These are phyloP conservation scores for Syngnathus rostellatus DNA, from an alignment of 2,797 vertebrate genomes.

Conservation along the genomic window DNA sequence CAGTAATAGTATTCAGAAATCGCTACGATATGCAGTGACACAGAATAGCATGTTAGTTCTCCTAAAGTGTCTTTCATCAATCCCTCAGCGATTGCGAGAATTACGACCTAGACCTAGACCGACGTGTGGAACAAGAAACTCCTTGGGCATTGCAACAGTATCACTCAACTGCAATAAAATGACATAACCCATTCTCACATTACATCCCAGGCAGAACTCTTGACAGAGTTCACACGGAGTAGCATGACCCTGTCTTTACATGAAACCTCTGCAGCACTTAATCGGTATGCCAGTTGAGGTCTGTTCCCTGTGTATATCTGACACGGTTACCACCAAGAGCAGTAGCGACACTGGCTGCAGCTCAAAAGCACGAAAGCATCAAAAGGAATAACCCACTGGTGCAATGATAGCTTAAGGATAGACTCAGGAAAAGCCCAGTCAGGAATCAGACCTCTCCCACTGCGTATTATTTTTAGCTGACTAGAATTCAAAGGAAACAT, in stretches of 20 bases:
- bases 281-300: slow-evolving; percentile 54
- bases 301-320: slow-evolving; percentile 57
- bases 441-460: slow-evolving; percentile 4
- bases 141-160: slow-evolving; percentile 18
- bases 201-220: slow-evolving; percentile 17
- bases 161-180: slow-evolving; percentile 19
- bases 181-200: slow-evolving; percentile 20
- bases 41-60: neutral
- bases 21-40: too few relatives aligned
- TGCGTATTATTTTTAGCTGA: slow-evolving; percentile 8
- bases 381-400: slow-evolving; percentile 38
- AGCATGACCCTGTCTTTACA: slow-evolving; percentile 3
- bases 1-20: too few relatives aligned
- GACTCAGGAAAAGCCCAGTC: slow-evolving; percentile 9
- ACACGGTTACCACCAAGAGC: slow-evolving; percentile 29
- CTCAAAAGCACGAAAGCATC: slow-evolving; percentile 65
- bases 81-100: neutral
- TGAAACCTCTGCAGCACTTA: slow-evolving; percentile 13
- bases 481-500: neutral
- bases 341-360: slow-evolving; percentile 37
- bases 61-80: neutral
- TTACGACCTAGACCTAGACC: neutral
- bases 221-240: slow-evolving; percentile 19
- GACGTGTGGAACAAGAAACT: neutral
- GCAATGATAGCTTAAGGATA: slow-evolving; percentile 4